Evolutionary conservation across 2,888 invertebrate species (phyloP).

Genomic region (Hypercompe scribonia): DNA sequence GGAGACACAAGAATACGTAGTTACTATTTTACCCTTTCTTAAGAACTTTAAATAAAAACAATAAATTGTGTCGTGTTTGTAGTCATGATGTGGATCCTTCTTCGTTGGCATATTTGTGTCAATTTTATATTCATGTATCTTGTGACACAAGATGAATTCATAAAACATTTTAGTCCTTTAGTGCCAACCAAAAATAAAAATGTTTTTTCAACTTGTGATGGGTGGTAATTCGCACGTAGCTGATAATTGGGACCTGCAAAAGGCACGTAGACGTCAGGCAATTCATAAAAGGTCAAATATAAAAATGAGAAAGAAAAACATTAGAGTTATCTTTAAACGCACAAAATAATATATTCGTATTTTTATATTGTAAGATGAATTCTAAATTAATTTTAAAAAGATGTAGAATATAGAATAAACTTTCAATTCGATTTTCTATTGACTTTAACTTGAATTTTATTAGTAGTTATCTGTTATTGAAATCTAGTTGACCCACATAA

Average conservation of each 20-base stretch:
- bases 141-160: not conserved
- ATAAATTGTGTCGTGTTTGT: not conserved
- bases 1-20: no score
- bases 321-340: not conserved
- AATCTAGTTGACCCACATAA: no score
- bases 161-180: not conserved
- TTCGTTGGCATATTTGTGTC: not conserved
- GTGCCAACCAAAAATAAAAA: conserved; percentile 8
- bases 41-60: not conserved
- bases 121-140: not conserved
- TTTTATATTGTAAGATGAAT: no score
- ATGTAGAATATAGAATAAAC: no score
- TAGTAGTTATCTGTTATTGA: no score
- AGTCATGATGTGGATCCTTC: not conserved
- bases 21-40: no score
- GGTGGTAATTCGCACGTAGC: conserved; percentile 25
- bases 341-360: no score
- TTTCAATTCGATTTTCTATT: no score
- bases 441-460: no score
- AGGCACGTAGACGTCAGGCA: conserved; percentile 34
- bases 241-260: conserved; percentile 25
- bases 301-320: conserved; percentile 34
- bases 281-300: conserved; percentile 38
- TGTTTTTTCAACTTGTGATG: conserved; percentile 2
- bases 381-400: no score